Base-by-base conservation (phyloP, 2,888 invertebrate species). In the Salticus scenicus region DNA sequence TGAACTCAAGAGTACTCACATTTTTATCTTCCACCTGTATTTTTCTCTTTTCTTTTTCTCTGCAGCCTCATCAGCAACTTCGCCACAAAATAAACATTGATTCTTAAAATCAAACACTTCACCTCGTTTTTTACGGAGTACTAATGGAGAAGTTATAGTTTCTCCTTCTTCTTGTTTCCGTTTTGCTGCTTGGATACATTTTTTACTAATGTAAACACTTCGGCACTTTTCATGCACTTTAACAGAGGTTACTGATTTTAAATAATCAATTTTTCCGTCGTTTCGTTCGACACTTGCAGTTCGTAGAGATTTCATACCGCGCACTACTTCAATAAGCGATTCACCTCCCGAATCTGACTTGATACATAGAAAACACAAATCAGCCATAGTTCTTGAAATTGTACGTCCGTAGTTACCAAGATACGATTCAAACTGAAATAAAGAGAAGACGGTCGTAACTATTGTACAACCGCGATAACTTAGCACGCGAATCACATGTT, bases 171-270 rank as follows among this genome's bases (percentile, higher is more conserved):
- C 47, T 47, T 4, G 47, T 47, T 8, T 1, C 47, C 47, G 47
- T 47, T 47, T 47, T 47, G 47, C 47, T 47, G 47, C 1, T 47
- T 47, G 47, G 8, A 47, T 47, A 47, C 47, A 47, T 14, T 47
- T 47, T 47, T 47, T 47, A 47, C 47, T 47, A 47, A 47, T 47
- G 47, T 47, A 47, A 47, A 7, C 47, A 47, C 47, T 47, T 47
- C 47, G 47, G 2, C 1, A 47, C 47, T 47, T 47, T 47, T 47
- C 47, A 47, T 47, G 47, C 47, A 47, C 1, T 47, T 47, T 47
- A 4, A 47, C 47, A 47, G 8, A 47, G 47, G 47, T 47, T 47
- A 47, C 47, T 47, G 41, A 41, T 41, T 41, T 41, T 41, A 41
- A 41, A 41, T 41, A 41, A 41, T 41, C 41, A 41, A 41, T 41